Evolutionary conservation across 2,113 vertebrate species (phyloP), one percentile per base, ranked within the genome.

Genomic region (Sturnira hondurensis): DNA sequence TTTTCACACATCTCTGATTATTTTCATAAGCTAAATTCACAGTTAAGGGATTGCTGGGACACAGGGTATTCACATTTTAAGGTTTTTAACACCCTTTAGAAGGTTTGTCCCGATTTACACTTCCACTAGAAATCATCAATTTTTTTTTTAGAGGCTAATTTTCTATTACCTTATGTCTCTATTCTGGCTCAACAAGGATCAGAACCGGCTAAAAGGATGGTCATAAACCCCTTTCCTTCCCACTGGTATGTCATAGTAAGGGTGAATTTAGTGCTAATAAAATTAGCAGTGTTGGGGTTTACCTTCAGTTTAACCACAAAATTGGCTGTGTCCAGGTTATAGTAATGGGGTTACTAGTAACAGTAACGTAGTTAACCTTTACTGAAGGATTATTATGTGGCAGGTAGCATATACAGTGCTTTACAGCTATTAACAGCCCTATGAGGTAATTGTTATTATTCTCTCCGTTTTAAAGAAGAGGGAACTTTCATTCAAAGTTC

Each of bases 21-120:
- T 95, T 97, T 77, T n/a, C 45, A 70, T 80, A 65, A 95, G 81
- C 83, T 52, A 93, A 96, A 93, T 89, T 96, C 87, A 92, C 95
- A 95, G 70, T 92, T 96, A 85, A 85, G 71, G 47, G 86, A 85
- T 68, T 86, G 54, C 71, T 50, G 6, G 67, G 56, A 68, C 70
- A 93, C 4, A 80, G 45, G 33, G 28, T 77, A 47, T n/a, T 96
- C 76, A 58, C 52, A 43, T 70, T 68, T 90, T 68, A 68, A 67
- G 63, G 6, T 68, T 67, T 78, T 80, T 80, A 90, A 68, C 63
- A 78, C 19, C 38, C n/a, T 68, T 90, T 50, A 76, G 47, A 85
- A 94, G 41, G 65, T 91, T 91, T 87, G 36, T 80, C 71, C 63
- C 54, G 83, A 95, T 94, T 96, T 95, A 91, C 19, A 91, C 43